These are phyloP conservation scores for Coremacera marginata DNA, from an alignment of 2,888 invertebrate species.

Conservation along the genomic window DNA sequence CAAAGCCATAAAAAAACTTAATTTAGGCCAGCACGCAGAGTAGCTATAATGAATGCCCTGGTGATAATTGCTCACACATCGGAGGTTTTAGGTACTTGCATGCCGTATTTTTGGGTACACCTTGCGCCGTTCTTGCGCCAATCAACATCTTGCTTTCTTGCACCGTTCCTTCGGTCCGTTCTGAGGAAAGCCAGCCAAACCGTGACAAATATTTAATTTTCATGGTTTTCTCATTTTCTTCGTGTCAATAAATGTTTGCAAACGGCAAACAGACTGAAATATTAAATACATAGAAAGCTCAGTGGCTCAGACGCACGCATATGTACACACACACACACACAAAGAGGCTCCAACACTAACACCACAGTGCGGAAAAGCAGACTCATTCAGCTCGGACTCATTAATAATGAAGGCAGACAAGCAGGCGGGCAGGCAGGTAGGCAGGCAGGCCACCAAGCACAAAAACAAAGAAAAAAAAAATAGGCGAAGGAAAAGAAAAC, in stretches of 20 bases:
- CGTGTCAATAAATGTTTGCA: conserved; percentile 30
- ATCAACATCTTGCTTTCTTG: neutral
- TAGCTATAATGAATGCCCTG: neutral
- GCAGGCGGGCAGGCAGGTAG: neutral
- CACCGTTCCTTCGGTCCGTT: neutral
- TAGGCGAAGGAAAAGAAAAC: neutral
- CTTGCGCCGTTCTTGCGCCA: neutral
- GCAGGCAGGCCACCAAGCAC: neutral
- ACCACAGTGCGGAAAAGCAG: conserved; percentile 14
- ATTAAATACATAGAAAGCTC: conserved; percentile 20
- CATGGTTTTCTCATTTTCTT: conserved; percentile 23
- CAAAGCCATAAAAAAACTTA: neutral
- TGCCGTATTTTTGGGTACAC: neutral
- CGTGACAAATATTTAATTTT: conserved; percentile 33
- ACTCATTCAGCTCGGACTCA: conserved; percentile 16
- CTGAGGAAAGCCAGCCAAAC: conserved; percentile 13
- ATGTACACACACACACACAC: neutral
- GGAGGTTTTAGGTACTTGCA: neutral
- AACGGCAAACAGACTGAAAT: conserved; percentile 18
- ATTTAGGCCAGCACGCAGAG: neutral
- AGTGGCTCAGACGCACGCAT: conserved; percentile 3
- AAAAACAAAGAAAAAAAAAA: conserved; percentile 3
- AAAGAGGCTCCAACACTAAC: neutral
- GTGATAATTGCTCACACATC: conserved; percentile 26
- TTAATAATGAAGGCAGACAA: conserved; percentile 12